phyloP scores from a whole-genome alignment of 2,113 vertebrate genomes.

The Rhinogobius similis region DNA sequence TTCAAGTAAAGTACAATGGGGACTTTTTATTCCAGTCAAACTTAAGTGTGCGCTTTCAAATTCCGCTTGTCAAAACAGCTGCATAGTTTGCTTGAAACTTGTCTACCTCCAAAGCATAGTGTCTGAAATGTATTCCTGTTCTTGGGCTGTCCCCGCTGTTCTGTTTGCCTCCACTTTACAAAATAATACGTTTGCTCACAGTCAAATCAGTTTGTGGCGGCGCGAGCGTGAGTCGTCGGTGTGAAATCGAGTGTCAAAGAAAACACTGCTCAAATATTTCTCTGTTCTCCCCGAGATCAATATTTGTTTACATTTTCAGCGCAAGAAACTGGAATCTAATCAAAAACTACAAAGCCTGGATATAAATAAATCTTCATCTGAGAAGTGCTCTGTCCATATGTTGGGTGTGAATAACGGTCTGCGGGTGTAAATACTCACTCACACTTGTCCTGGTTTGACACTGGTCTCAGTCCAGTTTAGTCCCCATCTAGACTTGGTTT shows the following conservation, averaged over 20 bases:
- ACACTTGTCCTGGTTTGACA: not conserved
- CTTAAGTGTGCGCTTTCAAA: not conserved
- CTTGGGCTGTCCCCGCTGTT: not conserved
- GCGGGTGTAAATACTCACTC: not conserved
- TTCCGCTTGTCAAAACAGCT: not conserved
- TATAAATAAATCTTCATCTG: constrained; percentile 13
- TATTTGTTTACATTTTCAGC: constrained; percentile 27
- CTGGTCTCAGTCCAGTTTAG: not conserved
- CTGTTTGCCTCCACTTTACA: constrained; percentile 6
- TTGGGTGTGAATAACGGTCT: constrained; percentile 8
- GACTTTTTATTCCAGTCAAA: not conserved
- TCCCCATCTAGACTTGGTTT: not conserved
- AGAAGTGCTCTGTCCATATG: constrained; percentile 25
- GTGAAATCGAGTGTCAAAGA: constrained; percentile 22
- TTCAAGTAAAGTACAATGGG: not conserved
- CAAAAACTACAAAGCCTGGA: constrained; percentile 7
- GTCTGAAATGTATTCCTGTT: not conserved
- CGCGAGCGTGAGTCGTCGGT: constrained; percentile 12
- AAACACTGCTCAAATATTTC: constrained; percentile 30
- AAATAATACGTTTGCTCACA: constrained; percentile 13
- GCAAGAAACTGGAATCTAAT: constrained; percentile 18
- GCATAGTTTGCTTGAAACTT: not conserved
- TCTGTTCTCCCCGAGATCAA: constrained; percentile 47
- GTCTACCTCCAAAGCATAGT: not conserved
- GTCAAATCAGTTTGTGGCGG: not conserved